Base-by-base conservation (phyloP, 2,888 invertebrate genomes). In the Malacosoma neustria region DNA sequence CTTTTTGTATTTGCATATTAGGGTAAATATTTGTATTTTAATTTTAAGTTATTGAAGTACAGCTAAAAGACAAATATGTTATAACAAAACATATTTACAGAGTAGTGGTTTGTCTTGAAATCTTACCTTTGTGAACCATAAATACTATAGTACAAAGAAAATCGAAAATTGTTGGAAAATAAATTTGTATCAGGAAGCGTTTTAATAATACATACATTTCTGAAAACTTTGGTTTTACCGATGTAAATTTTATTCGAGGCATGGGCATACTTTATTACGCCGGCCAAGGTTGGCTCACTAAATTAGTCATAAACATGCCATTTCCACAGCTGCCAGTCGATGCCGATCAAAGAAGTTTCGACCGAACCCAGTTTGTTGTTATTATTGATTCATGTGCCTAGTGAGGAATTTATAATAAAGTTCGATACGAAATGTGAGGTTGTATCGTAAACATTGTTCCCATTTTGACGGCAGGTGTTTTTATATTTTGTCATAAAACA, bases 401-500 rank as follows among this genome's bases (percentile, higher is more conserved):
- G 40, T 42, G 43, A 36, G 34, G 32, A 36, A 38, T 37, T 37
- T 40, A 34, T 41, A 22, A 22, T 22, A 41, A 35, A 43, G 32
- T 43, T 36, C 42, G 49, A 52, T 47, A 54, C 52, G 51, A 54
- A 45, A 54, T 52, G 51, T 50, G 49, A 55, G 53, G 47, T 46
- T 37, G 46, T 48, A 48, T 60, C 61, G 59, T 67, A 68, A 69
- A 67, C 50, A 47, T 45, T 49, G 54, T 54, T 51, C 50, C 54
- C 55, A 57, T 54, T 51, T 48, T 49, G 49, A 48, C 45, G 49
- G 43, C 55, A 65, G 54, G 61, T 66, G 62, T 69, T 73, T 72
- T 72, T 74, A 72, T 72, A 69, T 64, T 65, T 55, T 43, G 50
- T 54, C 62, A 67, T 75, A 75, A 76, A 74, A 72, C 60, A 60